Conservation (phyloP, 1,140 invertebrate species). For the Calliphora vicina region DNA sequence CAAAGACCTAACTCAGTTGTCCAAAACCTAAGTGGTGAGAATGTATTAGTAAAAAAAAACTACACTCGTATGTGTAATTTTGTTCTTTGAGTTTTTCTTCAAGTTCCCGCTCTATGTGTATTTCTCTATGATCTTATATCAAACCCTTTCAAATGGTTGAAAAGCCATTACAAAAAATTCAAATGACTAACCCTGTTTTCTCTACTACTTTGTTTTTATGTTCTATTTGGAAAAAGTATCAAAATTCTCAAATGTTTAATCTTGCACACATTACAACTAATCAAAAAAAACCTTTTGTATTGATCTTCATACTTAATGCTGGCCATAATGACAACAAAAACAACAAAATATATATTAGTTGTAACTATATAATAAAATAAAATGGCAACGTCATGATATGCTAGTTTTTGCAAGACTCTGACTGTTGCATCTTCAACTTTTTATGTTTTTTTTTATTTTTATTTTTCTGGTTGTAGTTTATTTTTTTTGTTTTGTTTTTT, state of each 20-base stretch:
- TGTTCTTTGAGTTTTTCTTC: too few relatives aligned
- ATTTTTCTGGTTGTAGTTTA: neutral
- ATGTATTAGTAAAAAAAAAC: too few relatives aligned
- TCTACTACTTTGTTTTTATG: too few relatives aligned
- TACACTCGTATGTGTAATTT: too few relatives aligned
- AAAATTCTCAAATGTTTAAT: neutral
- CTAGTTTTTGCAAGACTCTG: neutral
- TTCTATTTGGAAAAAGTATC: neutral
- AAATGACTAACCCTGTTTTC: too few relatives aligned
- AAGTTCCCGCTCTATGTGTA: too few relatives aligned
- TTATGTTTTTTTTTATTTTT: neutral
- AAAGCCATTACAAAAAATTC: too few relatives aligned
- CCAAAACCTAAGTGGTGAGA: too few relatives aligned
- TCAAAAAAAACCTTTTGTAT: neutral
- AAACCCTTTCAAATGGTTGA: too few relatives aligned
- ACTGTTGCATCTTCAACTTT: neutral
- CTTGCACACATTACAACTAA: neutral
- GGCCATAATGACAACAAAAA: neutral
- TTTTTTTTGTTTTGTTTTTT: neutral
- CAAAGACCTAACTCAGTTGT: too few relatives aligned
- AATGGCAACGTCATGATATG: constrained; percentile 27
- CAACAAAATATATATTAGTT: neutral
- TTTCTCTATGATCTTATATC: too few relatives aligned
- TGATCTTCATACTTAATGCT: neutral
- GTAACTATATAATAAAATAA: constrained; percentile 17